Evolutionary conservation across 2,888 invertebrate species (phyloP), one percentile per base, ranked within the genome.

Genomic region (Drosophila barbarae): DNA sequence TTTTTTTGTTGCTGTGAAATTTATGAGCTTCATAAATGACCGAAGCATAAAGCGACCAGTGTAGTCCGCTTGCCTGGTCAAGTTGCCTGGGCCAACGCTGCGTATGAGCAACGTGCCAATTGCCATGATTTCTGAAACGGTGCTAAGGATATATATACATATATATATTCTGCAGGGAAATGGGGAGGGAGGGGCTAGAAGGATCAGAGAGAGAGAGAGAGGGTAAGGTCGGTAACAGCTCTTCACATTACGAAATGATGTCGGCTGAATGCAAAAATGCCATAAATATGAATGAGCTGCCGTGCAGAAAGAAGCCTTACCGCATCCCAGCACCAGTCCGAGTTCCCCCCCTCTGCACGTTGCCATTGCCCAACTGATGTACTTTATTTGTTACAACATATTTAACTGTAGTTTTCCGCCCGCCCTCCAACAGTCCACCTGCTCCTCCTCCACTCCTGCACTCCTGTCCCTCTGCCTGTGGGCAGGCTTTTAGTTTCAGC

Each of bases 1-100:
- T 41, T 23, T 38, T 18, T 18, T 74, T 73, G 18, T 18, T 71
- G 74, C 72, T 67, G 69, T 72, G 63, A 79, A 86, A 86, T 86
- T 86, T 86, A 86, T 86, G 83, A 77, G 76, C 76, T 80, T 79
- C 83, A 82, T 86, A 85, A 86, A 86, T 85, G 85, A 76, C 85
- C 81, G 69, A 76, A 73, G 76, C 76, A 78, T 81, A 78, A 81
- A 80, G 69, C n/a, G 42, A 64, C 68, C 61, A 47, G 42, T 23
- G 42, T 10, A 26, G 42, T 42, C 26, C 42, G 42, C 23, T 42
- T 49, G 4, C 39, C 46, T 32, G n/a, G 54, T 49, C 46, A 35
- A 51, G 58, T 51, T 54, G 32, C 60, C 34, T 34, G 65, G 69
- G 42, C 69, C 63, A 74, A 69, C 60, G 49, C 73, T 63, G 78